phyloP scores from a whole-genome alignment of 1,140 invertebrate species.

The Pteromalus puparum region DNA sequence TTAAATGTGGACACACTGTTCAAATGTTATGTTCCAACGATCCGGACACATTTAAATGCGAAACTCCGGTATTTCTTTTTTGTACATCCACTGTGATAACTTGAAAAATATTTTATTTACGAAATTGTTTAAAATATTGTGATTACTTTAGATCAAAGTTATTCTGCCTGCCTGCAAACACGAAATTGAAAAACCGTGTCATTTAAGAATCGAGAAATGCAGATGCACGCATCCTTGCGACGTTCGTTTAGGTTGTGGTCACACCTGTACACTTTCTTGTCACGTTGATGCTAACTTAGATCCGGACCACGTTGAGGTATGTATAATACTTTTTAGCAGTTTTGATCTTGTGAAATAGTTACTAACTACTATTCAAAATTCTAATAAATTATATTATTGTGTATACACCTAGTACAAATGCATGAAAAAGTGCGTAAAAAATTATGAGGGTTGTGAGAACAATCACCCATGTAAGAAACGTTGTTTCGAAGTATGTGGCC shows the following conservation, averaged over 20 bases:
- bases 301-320: constrained; percentile 31
- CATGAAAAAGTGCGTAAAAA: neutral
- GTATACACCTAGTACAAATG: constrained; percentile 22
- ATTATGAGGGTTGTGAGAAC: neutral
- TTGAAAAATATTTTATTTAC: too few relatives aligned
- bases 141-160: neutral
- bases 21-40: constrained; percentile 8
- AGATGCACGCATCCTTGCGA: constrained; percentile 8
- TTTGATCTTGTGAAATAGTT: too few relatives aligned
- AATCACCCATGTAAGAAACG: constrained; percentile 73
- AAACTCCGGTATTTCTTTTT: neutral
- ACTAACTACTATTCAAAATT: neutral
- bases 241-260: constrained; percentile 29
- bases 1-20: constrained; percentile 2
- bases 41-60: neutral
- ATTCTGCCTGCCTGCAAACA: constrained; percentile 6
- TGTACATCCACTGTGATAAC: neutral
- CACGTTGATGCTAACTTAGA: neutral
- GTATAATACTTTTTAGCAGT: neutral
- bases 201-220: neutral
- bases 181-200: constrained; percentile 12
- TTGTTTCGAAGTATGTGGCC: constrained; percentile 75
- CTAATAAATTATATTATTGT: neutral
- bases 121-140: neutral
- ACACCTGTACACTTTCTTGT: neutral